A percentile compares a stretch with the other conserved stretches of the same genome.
Conservation (phyloP, 1,140 invertebrate species). For the Pantala flavescens region DNA sequence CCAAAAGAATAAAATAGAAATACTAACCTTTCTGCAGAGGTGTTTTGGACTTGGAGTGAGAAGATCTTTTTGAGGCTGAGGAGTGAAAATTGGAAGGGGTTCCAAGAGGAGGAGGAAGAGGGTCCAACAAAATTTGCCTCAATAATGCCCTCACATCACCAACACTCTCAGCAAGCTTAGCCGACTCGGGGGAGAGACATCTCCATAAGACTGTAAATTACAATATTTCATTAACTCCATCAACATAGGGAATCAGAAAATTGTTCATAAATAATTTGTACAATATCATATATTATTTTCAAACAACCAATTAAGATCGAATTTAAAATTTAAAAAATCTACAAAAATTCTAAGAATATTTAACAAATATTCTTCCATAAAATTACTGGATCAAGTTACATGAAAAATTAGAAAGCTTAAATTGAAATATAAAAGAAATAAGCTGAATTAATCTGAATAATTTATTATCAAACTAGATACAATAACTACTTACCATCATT, state of each 20-base stretch:
- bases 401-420: too few species aligned
- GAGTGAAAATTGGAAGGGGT: not conserved
- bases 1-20: not conserved
- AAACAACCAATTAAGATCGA: too few species aligned
- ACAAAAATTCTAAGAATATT: too few species aligned
- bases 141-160: conserved; percentile 74
- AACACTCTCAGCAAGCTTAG: conserved; percentile 71
- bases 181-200: conserved; percentile 45
- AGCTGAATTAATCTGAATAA: not conserved
- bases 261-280: not conserved
- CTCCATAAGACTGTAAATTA: conserved; percentile 18
- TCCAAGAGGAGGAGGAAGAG: conserved; percentile 34
- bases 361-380: too few species aligned
- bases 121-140: conserved; percentile 72
- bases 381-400: too few species aligned
- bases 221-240: not conserved
- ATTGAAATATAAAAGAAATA: too few species aligned
- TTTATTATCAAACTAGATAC: not conserved
- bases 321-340: too few species aligned
- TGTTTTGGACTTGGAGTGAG: not conserved
- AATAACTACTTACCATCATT: conserved; percentile 40
- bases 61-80: not conserved
- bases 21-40: not conserved
- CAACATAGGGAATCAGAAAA: not conserved
- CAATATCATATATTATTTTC: too few species aligned